phyloP scores from a whole-genome alignment of 1,140 invertebrate genomes.

The Drosophila chauvacae region DNA sequence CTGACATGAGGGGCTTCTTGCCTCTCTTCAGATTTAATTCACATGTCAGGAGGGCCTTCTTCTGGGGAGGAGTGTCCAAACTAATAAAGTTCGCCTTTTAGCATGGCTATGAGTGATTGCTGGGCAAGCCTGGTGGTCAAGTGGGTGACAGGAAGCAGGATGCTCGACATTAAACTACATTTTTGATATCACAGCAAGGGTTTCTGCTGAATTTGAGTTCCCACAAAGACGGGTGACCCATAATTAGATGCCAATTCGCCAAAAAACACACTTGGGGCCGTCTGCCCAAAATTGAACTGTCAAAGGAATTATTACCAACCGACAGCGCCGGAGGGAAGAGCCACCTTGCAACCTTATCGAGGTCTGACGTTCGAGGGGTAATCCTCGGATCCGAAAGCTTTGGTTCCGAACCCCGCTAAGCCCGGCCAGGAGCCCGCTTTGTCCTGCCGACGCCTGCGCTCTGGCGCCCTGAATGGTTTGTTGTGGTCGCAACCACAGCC shows the following conservation, averaged over 20 bases:
- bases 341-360: constrained; percentile 1
- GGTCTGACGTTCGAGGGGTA: constrained; percentile 25
- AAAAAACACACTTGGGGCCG: constrained; percentile 15
- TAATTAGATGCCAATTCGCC: constrained; percentile 48
- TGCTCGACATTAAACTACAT: neutral
- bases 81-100: constrained; percentile 5
- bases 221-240: neutral
- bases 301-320: constrained; percentile 37
- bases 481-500: constrained; percentile 59
- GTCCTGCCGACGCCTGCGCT: constrained; percentile 46
- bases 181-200: neutral
- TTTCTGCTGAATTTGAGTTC: neutral
- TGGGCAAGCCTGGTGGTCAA: neutral
- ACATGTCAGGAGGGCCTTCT: constrained; percentile 27
- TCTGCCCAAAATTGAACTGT: constrained; percentile 53
- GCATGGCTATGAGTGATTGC: constrained; percentile 8
- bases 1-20: constrained; percentile 21
- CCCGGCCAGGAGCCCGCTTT: neutral
- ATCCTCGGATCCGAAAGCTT: constrained; percentile 32
- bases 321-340: constrained; percentile 24
- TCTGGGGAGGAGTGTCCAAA: constrained; percentile 10
- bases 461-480: constrained; percentile 33
- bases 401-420: constrained; percentile 48
- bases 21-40: constrained; percentile 19
- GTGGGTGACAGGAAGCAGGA: neutral